Base-by-base conservation (phyloP, 2,113 vertebrate species). In the Gulo gulo region DNA sequence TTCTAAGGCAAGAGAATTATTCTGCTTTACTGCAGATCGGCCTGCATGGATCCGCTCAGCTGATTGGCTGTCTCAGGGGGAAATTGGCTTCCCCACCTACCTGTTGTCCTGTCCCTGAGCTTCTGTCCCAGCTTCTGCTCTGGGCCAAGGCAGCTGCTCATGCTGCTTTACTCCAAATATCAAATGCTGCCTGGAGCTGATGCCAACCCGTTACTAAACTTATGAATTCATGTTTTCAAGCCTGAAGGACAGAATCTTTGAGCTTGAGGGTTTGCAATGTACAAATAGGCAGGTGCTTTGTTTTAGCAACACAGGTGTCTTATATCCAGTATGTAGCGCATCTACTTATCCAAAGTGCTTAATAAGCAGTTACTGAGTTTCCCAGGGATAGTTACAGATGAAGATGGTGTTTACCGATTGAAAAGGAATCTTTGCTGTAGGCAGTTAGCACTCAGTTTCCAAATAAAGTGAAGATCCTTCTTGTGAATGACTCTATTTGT, bases 311-410 rank as follows among this genome's bases (percentile, higher is more conserved):
- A 96, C 52, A 63, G 83, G 79, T 89, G 94, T 84, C 81, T 94
- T 67, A 31, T 79, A 94, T 21, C 50, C 57, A 61, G 8, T 73
- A 84, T n/a, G 79, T 61, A 65, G 39, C 29, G 57, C 73, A 82
- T 89, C 78, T 79, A 55, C 83, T 94, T 63, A 87, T 6, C 83
- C 57, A 59, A 93, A 97, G 73, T 59, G 78, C 67, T 76, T 96
- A 96, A 95, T 83, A 91, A 90, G 92, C 55, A 94, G 50, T 93
- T 83, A n/a, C 1, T 86, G 67, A 74, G 79, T 86, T 94, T 95
- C 90, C 79, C 84, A 61, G 1, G 9, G 63, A 93, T 50, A 63
- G 71, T 84, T 85, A 36, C 61, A 83, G 50, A 55, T 61, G 65
- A 92, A 79, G 29, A 85, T 79, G 84, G 31, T 63, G 45, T 94